phyloP scores from a whole-genome alignment of 2,888 invertebrate genomes.

The Achlya flavicornis region DNA sequence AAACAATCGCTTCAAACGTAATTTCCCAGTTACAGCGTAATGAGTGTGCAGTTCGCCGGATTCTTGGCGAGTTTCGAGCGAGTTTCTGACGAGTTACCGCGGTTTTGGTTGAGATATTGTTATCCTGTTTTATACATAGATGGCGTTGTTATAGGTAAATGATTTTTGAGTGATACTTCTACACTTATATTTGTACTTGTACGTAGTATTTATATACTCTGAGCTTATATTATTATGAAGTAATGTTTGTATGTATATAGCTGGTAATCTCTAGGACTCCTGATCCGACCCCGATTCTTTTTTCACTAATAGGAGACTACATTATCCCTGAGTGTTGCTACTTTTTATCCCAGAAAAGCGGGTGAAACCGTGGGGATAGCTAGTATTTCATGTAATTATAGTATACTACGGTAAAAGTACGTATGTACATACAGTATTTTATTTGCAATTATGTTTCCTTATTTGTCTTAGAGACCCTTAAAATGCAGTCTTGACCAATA shows the following conservation, averaged over 20 bases:
- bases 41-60: constrained; percentile 27
- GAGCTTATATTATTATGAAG: no score
- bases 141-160: not conserved
- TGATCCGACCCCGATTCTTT: no score
- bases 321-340: no score
- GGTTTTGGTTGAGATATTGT: constrained; percentile 1
- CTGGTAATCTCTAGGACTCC: no score
- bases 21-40: constrained; percentile 41
- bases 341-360: no score
- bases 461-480: constrained; percentile 1
- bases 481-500: constrained; percentile 4
- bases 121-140: not conserved
- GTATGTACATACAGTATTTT: not conserved
- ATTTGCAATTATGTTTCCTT: not conserved
- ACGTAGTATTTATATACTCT: no score
- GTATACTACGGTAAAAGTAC: no score
- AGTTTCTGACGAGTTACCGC: constrained; percentile 13
- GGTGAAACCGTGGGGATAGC: no score
- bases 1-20: constrained; percentile 58
- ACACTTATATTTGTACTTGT: no score
- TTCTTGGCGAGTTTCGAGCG: constrained; percentile 23
- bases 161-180: not conserved
- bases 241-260: no score
- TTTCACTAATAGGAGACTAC: no score
- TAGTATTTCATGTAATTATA: no score